Conservation (phyloP, 2,888 invertebrate genomes). For the Tetanocera ferruginea region DNA sequence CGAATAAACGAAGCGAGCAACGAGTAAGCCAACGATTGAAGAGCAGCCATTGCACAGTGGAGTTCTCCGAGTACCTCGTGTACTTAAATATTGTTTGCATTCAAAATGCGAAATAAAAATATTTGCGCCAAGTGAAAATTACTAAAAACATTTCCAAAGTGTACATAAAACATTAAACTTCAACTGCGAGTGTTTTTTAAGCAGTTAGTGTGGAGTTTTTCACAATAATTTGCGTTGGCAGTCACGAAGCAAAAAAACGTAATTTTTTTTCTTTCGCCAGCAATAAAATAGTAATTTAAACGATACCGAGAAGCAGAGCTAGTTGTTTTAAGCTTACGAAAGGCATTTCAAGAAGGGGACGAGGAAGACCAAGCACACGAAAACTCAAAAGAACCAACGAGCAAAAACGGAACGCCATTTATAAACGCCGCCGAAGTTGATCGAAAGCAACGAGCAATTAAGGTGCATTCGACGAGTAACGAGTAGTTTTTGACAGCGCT, state of each 20-base stretch:
- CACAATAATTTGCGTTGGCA: neutral
- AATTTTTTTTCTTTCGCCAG: conserved; percentile 15
- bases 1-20: conserved; percentile 18
- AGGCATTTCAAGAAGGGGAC: neutral
- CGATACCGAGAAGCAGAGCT: conserved; percentile 19
- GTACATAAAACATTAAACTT: neutral
- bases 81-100: conserved; percentile 33
- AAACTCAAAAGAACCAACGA: conserved; percentile 14
- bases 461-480: conserved; percentile 24
- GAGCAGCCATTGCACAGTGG: conserved; percentile 39
- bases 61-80: conserved; percentile 40
- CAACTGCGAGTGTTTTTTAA: neutral
- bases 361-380: conserved; percentile 13
- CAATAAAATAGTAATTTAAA: conserved; percentile 27
- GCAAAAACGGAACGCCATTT: conserved; percentile 52
- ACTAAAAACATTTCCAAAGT: conserved; percentile 28
- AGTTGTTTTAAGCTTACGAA: neutral
- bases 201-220: neutral
- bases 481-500: conserved; percentile 52
- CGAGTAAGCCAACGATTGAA: conserved; percentile 36
- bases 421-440: conserved; percentile 46
- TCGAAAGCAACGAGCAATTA: neutral
- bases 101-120: conserved; percentile 33
- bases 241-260: neutral
- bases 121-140: conserved; percentile 17